These are phyloP conservation scores for Sinocyclocheilus rhinocerous DNA, from an alignment of 2,113 vertebrate genomes.

Conservation along the genomic window DNA sequence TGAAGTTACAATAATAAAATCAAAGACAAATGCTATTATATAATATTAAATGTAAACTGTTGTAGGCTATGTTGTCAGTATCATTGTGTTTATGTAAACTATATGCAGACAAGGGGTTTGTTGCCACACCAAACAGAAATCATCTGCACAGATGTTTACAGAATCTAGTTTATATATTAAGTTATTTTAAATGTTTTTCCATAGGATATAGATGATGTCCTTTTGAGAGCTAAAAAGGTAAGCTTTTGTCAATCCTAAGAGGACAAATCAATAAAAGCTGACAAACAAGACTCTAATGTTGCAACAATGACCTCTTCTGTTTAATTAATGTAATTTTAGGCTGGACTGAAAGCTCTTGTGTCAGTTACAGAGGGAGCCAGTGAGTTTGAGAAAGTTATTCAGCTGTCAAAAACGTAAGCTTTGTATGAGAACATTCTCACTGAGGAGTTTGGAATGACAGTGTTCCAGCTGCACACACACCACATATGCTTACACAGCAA, in stretches of 20 bases:
- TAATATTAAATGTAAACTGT: conserved; percentile 3
- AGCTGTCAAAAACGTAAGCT: conserved; percentile 69
- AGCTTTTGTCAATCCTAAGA: conserved; percentile 19
- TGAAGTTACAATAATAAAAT: neutral
- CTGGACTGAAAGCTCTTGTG: conserved; percentile 66
- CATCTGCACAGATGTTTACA: neutral
- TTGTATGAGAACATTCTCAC: neutral
- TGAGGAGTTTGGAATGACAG: neutral
- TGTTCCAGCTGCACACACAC: neutral
- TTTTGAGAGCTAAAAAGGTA: conserved; percentile 60
- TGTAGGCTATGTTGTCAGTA: neutral
- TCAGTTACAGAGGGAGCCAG: conserved; percentile 69
- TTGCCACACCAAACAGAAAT: neutral
- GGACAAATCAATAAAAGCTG: neutral
- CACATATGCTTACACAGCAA: neutral
- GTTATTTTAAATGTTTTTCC: neutral
- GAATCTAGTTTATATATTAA: neutral
- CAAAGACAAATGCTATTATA: neutral
- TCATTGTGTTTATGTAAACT: neutral
- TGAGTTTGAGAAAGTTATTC: conserved; percentile 69
- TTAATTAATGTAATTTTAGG: conserved; percentile 61
- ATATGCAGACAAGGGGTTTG: neutral
- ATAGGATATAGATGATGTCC: conserved; percentile 60
- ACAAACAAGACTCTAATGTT: neutral
- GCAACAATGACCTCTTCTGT: neutral